Conservation (phyloP, 1,140 invertebrate species). For the Bombus sylvicola region DNA sequence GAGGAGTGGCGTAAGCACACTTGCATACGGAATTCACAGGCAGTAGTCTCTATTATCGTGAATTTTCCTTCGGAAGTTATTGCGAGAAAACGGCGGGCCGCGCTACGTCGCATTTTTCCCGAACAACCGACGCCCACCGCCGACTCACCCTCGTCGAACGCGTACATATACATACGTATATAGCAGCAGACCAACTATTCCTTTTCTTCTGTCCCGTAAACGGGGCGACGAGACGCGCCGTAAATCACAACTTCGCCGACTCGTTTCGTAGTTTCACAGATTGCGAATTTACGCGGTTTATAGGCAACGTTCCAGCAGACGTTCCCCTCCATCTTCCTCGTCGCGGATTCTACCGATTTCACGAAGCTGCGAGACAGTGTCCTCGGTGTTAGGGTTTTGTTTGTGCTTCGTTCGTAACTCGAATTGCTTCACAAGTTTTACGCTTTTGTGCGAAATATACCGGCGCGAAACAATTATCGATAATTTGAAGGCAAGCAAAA, state of each 20-base stretch:
- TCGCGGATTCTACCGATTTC: background rate
- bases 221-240: constrained; percentile 33
- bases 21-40: constrained; percentile 70
- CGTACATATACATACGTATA: background rate
- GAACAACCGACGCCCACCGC: constrained; percentile 15
- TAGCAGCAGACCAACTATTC: background rate
- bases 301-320: constrained; percentile 1
- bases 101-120: constrained; percentile 68
- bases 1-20: constrained; percentile 55
- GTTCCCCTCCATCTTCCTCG: background rate
- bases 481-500: too few relatives aligned
- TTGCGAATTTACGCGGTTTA: constrained; percentile 70
- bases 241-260: constrained; percentile 72
- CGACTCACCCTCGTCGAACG: background rate
- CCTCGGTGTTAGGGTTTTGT: background rate
- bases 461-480: too few relatives aligned
- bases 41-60: constrained; percentile 75
- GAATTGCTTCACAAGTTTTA: background rate
- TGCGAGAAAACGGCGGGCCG: constrained; percentile 58
- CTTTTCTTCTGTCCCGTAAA: constrained; percentile 1
- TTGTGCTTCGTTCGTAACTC: background rate
- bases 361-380: background rate
- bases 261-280: constrained; percentile 70
- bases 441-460: too few relatives aligned
- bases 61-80: constrained; percentile 73